Evolutionary conservation across 2,888 invertebrate species (phyloP), one percentile per base, ranked within the genome.

Genomic region (Papilio protenor): DNA sequence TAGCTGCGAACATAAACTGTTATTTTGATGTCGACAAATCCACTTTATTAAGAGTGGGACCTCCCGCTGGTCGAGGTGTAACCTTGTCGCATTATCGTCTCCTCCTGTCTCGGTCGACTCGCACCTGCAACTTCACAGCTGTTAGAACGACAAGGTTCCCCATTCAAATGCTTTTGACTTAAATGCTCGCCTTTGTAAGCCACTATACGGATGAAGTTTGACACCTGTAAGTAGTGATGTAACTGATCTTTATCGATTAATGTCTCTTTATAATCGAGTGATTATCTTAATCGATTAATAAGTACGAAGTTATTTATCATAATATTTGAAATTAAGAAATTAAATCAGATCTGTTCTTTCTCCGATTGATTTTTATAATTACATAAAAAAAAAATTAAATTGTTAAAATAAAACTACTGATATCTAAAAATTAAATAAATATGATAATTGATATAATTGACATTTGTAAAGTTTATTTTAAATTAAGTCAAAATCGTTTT

Each of bases 21-120:
- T 92, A 91, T 93, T 92, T 91, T 92, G 90, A 93, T 94, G 92
- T 93, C 93, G 92, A 93, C 94, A 92, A 92, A 92, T 92, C 92
- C 92, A 91, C 92, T 93, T 92, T 92, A 93, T 92, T 93, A 92
- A 91, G 87, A 88, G 85, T 83, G 83, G 86, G 93, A 92, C 91
- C 93, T 88, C 93, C 94, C 91, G 91, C 90, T 89, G 92, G 80
- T 85, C 83, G 80, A 83, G 82, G 84, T 88, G 84, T 88, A 88
- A 92, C 93, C 88, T 85, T 93, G 90, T 93, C 92, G 81, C 81
- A 86, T 83, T 64, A 75, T 18, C 14, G 45, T 52, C 33, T 23
- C 52, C 33, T 49, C 1, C 90, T 82, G 86, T 81, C 84, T 80
- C 81, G 77, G 77, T 82, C 82, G 83, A 83, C 81, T 84, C 79